These are phyloP conservation scores for Merops nubicus DNA, from an alignment of 2,113 vertebrate genomes.

Conservation along the genomic window DNA sequence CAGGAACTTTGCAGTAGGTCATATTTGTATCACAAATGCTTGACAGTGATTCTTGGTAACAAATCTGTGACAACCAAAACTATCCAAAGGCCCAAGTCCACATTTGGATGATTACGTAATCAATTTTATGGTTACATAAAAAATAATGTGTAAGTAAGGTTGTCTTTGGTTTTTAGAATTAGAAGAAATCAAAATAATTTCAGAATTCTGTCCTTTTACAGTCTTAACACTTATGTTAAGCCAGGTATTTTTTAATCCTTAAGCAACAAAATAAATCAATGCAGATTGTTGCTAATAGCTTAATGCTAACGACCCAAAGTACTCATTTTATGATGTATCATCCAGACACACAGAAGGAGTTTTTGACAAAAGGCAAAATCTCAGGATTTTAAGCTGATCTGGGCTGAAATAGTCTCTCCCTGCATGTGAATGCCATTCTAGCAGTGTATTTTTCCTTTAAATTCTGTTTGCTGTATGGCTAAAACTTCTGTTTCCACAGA, in stretches of 20 bases:
- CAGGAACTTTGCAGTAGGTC: not conserved
- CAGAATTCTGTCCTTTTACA: not conserved
- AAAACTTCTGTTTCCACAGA: not conserved
- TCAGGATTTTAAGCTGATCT: not conserved
- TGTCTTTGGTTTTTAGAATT: not conserved
- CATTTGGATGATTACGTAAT: not conserved
- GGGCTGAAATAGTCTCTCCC: not conserved
- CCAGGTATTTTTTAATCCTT: not conserved
- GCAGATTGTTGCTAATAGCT: not conserved
- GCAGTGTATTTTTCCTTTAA: not conserved
- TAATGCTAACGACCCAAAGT: not conserved
- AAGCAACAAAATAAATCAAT: not conserved
- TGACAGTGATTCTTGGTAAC: not conserved
- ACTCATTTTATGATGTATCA: not conserved
- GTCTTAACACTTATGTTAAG: not conserved
- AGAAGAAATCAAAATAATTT: not conserved
- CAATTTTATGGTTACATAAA: not conserved
- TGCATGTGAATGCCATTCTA: not conserved
- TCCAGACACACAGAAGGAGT: not conserved
- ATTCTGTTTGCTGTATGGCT: not conserved
- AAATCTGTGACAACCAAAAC: not conserved
- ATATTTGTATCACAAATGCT: not conserved
- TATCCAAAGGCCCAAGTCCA: not conserved
- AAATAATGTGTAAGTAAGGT: not conserved
- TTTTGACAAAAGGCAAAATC: not conserved